Percentiles rank a stretch among this genome's conserved stretches.
Evolutionary conservation across 2,888 invertebrate genomes (phyloP).

Genomic region (Rutpela maculata): DNA sequence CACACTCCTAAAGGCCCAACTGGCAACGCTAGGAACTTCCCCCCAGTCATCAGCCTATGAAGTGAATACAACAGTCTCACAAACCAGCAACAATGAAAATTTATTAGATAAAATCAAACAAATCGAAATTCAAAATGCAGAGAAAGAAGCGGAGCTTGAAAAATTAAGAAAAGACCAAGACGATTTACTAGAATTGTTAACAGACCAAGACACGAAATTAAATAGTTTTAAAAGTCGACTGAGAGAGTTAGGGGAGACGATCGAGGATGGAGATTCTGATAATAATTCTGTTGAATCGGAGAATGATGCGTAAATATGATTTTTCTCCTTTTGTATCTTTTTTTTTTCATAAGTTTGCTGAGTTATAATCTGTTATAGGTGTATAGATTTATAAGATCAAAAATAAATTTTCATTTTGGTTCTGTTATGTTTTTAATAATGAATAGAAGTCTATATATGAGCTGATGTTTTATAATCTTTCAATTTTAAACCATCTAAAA

Average conservation of each 20-base stretch:
- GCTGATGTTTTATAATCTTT: no score
- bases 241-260: conserved; percentile 69
- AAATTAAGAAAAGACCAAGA: conserved; percentile 92
- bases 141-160: conserved; percentile 65
- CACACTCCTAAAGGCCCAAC: conserved; percentile 84
- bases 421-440: no score
- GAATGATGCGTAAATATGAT: conserved; percentile 48
- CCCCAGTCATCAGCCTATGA: conserved; percentile 54
- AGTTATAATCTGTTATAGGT: not conserved
- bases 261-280: conserved; percentile 70
- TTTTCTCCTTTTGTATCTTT: not conserved
- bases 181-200: conserved; percentile 90
- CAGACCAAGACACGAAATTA: conserved; percentile 85
- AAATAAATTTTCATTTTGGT: not conserved
- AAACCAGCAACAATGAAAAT: conserved; percentile 7
- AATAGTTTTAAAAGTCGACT: conserved; percentile 69
- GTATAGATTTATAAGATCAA: not conserved
- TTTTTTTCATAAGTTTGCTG: conserved; percentile 4
- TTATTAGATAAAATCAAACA: conserved; percentile 28
- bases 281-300: conserved; percentile 63
- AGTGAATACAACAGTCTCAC: conserved; percentile 53
- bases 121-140: conserved; percentile 62
- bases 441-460: no score
- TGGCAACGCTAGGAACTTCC: conserved; percentile 73
- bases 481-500: no score